These are phyloP conservation scores for Xiphydria camelus DNA, from an alignment of 2,888 invertebrate species.

Conservation along the genomic window DNA sequence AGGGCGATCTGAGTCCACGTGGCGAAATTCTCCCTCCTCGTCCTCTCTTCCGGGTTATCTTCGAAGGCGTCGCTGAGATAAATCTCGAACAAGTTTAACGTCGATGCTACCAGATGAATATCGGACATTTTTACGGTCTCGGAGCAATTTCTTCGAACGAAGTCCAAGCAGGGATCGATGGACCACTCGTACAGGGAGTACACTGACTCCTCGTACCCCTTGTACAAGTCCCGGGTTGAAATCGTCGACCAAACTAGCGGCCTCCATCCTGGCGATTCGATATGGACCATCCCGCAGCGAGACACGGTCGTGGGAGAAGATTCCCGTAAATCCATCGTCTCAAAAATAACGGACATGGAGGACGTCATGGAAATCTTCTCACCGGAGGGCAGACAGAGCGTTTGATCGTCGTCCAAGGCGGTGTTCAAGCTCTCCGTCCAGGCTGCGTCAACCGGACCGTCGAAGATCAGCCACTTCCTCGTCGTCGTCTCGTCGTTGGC, in stretches of 20 bases:
- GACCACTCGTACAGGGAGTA: constrained; percentile 61
- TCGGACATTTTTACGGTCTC: constrained; percentile 49
- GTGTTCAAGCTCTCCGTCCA: constrained; percentile 68
- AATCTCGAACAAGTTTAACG: constrained; percentile 50
- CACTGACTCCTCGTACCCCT: constrained; percentile 41
- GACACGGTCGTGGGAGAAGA: constrained; percentile 65
- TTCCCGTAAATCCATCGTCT: constrained; percentile 63
- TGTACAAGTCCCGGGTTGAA: constrained; percentile 16
- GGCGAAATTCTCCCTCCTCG: constrained; percentile 53
- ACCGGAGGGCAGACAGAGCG: constrained; percentile 63
- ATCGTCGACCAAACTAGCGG: constrained; percentile 62
- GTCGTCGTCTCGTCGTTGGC: constrained; percentile 56
- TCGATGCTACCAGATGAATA: constrained; percentile 51
- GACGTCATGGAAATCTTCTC: constrained; percentile 63
- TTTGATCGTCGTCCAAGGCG: constrained; percentile 64
- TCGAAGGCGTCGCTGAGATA: constrained; percentile 47
- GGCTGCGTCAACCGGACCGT: constrained; percentile 64
- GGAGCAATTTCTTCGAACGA: constrained; percentile 59
- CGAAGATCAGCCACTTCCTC: constrained; percentile 66
- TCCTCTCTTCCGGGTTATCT: constrained; percentile 46
- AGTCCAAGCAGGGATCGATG: constrained; percentile 62
- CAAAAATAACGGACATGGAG: constrained; percentile 64
- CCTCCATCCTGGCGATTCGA: constrained; percentile 65
- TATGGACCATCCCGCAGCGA: constrained; percentile 67
- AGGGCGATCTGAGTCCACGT: constrained; percentile 62